phyloP scores from a whole-genome alignment of 2,113 vertebrate species.

The Callaeas wilsoni region DNA sequence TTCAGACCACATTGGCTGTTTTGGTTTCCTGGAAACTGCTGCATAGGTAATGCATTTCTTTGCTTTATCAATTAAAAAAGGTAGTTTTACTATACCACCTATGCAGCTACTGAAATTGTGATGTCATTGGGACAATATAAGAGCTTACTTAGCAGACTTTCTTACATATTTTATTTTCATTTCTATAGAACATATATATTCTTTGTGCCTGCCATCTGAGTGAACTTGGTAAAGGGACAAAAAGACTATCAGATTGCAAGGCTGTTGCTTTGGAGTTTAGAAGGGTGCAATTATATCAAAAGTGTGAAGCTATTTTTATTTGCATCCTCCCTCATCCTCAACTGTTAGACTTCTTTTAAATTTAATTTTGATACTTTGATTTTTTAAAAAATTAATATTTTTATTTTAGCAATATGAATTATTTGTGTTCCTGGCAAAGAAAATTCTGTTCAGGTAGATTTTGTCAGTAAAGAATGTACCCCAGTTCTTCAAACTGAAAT shows the following conservation, averaged over 20 bases:
- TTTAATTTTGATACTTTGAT: not conserved
- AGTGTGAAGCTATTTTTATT: not conserved
- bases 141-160: not conserved
- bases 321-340: not conserved
- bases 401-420: not conserved
- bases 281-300: not conserved
- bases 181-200: constrained; percentile 13
- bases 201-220: not conserved
- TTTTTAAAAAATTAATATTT: not conserved
- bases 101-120: not conserved
- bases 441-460: not conserved
- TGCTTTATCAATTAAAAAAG: not conserved
- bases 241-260: not conserved
- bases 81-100: not conserved
- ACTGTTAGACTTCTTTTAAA: not conserved
- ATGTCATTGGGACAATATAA: not conserved
- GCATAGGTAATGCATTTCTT: not conserved
- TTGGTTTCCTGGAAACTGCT: not conserved
- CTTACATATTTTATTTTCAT: constrained; percentile 19
- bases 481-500: not conserved
- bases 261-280: not conserved
- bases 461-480: not conserved
- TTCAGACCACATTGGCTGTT: not conserved
- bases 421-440: not conserved
- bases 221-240: not conserved